These are phyloP conservation scores for Blennius ocellaris DNA, from an alignment of 2,113 vertebrate species.

Conservation along the genomic window DNA sequence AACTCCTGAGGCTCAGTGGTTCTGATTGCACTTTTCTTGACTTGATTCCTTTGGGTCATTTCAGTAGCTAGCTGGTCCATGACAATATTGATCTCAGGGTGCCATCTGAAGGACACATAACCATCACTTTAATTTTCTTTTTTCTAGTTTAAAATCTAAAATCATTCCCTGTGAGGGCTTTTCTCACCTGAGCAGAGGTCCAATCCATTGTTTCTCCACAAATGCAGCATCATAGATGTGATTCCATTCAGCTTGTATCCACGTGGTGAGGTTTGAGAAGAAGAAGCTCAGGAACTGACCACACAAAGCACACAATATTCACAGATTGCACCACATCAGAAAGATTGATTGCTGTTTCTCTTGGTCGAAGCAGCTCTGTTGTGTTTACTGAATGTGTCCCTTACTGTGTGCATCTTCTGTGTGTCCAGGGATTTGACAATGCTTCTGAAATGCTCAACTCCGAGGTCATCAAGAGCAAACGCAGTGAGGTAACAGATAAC, in stretches of 20 bases:
- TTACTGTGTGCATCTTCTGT: conserved; percentile 88
- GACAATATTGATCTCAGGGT: conserved; percentile 85
- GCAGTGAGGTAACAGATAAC: conserved; percentile 90
- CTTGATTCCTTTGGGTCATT: conserved; percentile 26
- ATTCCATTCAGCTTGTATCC: conserved; percentile 93
- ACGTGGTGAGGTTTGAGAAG: conserved; percentile 87
- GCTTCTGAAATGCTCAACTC: conserved; percentile 84
- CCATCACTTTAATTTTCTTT: not conserved
- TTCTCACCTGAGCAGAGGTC: conserved; percentile 86
- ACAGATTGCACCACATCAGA: not conserved
- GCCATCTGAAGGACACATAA: conserved; percentile 84
- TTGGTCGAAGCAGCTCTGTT: not conserved
- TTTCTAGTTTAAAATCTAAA: not conserved
- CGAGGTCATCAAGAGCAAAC: conserved; percentile 89
- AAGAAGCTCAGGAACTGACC: conserved; percentile 92
- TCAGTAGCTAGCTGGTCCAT: conserved; percentile 78
- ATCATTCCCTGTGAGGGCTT: not conserved
- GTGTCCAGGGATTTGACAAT: conserved; percentile 86
- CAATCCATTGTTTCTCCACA: conserved; percentile 87
- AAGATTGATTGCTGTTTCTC: not conserved
- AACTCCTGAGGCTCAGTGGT: conserved; percentile 88
- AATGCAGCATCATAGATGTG: conserved; percentile 84
- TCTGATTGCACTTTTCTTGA: conserved; percentile 72
- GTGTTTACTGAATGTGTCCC: conserved; percentile 10
- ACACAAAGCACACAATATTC: conserved; percentile 6